Base-by-base conservation (phyloP, 35 echinoderm and acorn worm species). In the Lytechinus pictus region DNA sequence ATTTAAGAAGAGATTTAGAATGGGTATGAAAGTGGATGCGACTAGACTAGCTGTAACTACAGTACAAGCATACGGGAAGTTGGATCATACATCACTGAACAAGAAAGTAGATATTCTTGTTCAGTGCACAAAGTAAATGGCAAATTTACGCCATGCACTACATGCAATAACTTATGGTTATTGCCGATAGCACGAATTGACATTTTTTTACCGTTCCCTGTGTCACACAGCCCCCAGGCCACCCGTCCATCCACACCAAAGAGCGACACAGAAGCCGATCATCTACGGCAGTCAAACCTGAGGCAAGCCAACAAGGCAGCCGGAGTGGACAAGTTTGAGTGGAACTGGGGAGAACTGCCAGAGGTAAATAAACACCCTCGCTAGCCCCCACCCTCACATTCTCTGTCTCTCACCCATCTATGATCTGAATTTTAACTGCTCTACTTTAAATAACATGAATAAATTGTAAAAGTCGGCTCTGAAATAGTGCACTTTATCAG, bases 341-440 rank as follows among this genome's bases (percentile, higher is more conserved):
- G 98, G 98, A 99, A 99, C 88, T 99, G 98, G 98, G 98, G 98
- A 52, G 97, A 99, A 95, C 96, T 99, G 54, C 98, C 98, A 21
- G 97, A 98, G 96, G 97, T 99, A 89, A 95, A 97, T 89, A 27
- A 2, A 9, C 10, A 16, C 61, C 24, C 61, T 71, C 13, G 16
- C 61, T 71, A 16, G 16, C 19, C 16, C 19, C 11, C 19, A 21
- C 61, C 6, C 61, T 71, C 61, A 21, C 61, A 16, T 5, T 66
- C 14, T 66, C 60, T 66, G 4, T 66, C 60, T 66, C 11, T 66
- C 14, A 4, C 14, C 33, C 33, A 44, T 66, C 60, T 66, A 1
- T 66, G 56, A 10, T 58, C 60, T 13, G 1, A 16, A 4, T 66
- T 58, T 4, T 58, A 44, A 9, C 3, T 13, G 16, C 61, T 13